phyloP scores from a whole-genome alignment of 2,113 vertebrate species.

The Rhinoderma darwinii region DNA sequence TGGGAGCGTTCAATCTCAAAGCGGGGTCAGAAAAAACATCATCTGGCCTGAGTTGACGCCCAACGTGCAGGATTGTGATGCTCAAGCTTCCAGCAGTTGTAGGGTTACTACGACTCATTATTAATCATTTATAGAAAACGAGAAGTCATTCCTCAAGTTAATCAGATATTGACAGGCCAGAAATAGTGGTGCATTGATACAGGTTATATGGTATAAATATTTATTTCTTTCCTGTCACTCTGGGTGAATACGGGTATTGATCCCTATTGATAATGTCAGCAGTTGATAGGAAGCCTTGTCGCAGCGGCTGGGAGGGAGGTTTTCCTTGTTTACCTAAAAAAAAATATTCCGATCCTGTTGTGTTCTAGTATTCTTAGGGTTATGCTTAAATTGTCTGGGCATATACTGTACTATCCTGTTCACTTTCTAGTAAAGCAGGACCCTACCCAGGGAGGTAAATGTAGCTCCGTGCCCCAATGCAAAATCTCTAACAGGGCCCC shows the following conservation, averaged over 20 bases:
- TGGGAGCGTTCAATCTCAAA: not conserved
- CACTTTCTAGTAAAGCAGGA: constrained; percentile 48
- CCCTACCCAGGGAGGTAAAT: too few relatives aligned
- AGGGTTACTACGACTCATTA: constrained; percentile 62
- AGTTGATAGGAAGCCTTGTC: constrained; percentile 81
- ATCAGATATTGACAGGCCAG: constrained; percentile 96
- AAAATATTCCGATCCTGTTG: constrained; percentile 76
- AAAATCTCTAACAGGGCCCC: too few relatives aligned
- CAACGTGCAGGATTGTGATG: not conserved
- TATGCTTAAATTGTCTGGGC: constrained; percentile 69
- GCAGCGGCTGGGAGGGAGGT: constrained; percentile 73
- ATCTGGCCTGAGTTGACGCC: not conserved
- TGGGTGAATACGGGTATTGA: constrained; percentile 87
- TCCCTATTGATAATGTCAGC: constrained; percentile 79
- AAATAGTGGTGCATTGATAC: constrained; percentile 95
- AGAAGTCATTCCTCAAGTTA: constrained; percentile 91
- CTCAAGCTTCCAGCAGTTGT: constrained; percentile 9
- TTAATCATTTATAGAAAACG: constrained; percentile 87
- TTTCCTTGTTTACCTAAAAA: constrained; percentile 79
- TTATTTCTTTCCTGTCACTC: constrained; percentile 96
- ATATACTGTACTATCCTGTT: constrained; percentile 64
- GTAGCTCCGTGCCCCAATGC: too few relatives aligned
- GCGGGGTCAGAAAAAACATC: not conserved
- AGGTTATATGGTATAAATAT: constrained; percentile 98
- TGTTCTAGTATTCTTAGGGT: not conserved